Evolutionary conservation across 1,140 invertebrate genomes (phyloP), one percentile per base, ranked within the genome.

Genomic region (Leucophenga varia): DNA sequence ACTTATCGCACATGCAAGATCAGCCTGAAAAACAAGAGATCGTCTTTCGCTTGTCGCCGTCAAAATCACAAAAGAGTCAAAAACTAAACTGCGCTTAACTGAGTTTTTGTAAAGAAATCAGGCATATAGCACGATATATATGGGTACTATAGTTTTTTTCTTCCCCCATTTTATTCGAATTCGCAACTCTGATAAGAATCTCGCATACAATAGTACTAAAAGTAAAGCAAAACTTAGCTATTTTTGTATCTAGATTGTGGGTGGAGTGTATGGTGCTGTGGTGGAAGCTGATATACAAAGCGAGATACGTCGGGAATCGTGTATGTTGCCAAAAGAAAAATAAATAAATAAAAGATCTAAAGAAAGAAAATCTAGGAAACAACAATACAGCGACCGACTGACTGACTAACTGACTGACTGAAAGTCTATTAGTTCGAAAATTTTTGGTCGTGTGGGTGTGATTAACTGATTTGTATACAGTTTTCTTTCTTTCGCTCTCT

Each of bases 391-490:
- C n/a, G n/a, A n/a, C n/a, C n/a, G n/a, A n/a, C n/a, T n/a, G n/a
- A n/a, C n/a, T n/a, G n/a, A n/a, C n/a, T n/a, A n/a, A n/a, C n/a
- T n/a, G n/a, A n/a, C n/a, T n/a, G n/a, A n/a, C n/a, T n/a, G n/a
- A n/a, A n/a, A n/a, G n/a, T n/a, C n/a, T n/a, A n/a, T n/a, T n/a
- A n/a, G n/a, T n/a, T n/a, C n/a, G n/a, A n/a, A n/a, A n/a, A n/a
- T n/a, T n/a, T 18, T 20, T 38, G 5, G 50, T 59, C 57, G 67
- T 71, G 67, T 71, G 63, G 67, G 67, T 71, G 67, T 71, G 67
- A 71, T 71, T 71, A 65, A 71, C 59, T 71, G 67, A 71, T 71
- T 71, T 71, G 67, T 70, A 70, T 61, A 70, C 67, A 70, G 67
- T 67, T 25, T 67, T 67, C 63, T 63, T 63, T 54, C 59, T 59